Conservation (phyloP, 2,113 vertebrate species). For the Arizona elegans region DNA sequence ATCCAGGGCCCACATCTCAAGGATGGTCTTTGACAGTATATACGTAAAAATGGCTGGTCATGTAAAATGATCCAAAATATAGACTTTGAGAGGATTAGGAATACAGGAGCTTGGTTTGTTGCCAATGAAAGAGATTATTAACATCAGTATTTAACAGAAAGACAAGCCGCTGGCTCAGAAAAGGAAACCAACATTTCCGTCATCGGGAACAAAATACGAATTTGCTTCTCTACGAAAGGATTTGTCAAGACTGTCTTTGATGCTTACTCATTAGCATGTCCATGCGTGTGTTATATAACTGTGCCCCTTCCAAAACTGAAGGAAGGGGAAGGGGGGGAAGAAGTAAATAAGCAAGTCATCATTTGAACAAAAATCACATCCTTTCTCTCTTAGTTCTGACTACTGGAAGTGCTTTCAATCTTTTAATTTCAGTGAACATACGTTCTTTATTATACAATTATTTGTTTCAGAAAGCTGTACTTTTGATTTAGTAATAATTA, state of each 20-base stretch:
- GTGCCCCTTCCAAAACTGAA: not conserved
- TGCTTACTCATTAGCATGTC: slow-evolving; percentile 5
- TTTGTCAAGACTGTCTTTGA: slow-evolving; percentile 7
- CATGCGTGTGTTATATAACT: not conserved
- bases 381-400: not conserved
- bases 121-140: slow-evolving; percentile 63
- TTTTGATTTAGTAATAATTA: not conserved
- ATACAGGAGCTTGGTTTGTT: slow-evolving; percentile 63
- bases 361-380: not conserved
- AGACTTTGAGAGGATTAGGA: slow-evolving; percentile 56
- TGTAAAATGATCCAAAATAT: slow-evolving; percentile 63
- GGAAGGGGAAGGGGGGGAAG: not conserved
- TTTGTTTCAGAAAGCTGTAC: not conserved
- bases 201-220: slow-evolving; percentile 45
- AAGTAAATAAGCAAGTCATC: not conserved
- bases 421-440: not conserved
- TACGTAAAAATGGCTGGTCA: slow-evolving; percentile 17
- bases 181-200: slow-evolving; percentile 12
- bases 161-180: slow-evolving; percentile 12
- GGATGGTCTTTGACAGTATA: slow-evolving; percentile 41
- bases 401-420: not conserved
- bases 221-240: slow-evolving; percentile 16
- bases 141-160: slow-evolving; percentile 57
- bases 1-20: slow-evolving; percentile 35
- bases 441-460: not conserved